These are phyloP conservation scores for Aradophagus sp. DNA, from an alignment of 1,140 invertebrate species.

Conservation along the genomic window DNA sequence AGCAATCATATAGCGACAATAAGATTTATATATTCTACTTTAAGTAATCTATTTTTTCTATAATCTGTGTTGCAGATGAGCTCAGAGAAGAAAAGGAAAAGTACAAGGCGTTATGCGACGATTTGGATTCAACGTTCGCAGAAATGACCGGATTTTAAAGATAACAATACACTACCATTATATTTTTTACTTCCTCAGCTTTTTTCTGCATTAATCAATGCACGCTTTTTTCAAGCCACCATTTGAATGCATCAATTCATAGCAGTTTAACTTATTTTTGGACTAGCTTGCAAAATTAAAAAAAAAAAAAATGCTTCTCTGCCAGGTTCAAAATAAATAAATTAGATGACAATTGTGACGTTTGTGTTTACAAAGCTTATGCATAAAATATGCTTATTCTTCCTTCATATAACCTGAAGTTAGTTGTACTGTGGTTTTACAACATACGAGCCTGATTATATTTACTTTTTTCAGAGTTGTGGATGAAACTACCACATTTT, in stretches of 20 bases:
- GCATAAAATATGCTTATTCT: too few relatives aligned
- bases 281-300: constrained; percentile 3
- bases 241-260: constrained; percentile 23
- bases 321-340: too few relatives aligned
- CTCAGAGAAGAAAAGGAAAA: constrained; percentile 82
- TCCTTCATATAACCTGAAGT: constrained; percentile 50
- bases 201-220: constrained; percentile 60
- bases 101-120: constrained; percentile 82
- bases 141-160: constrained; percentile 75
- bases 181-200: constrained; percentile 62
- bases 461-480: constrained; percentile 64
- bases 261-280: too few relatives aligned
- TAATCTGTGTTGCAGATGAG: constrained; percentile 77
- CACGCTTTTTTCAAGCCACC: constrained; percentile 22
- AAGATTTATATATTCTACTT: too few relatives aligned
- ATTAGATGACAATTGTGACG: too few relatives aligned
- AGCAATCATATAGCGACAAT: too few relatives aligned
- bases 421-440: constrained; percentile 21
- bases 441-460: constrained; percentile 24
- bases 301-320: constrained; percentile 8
- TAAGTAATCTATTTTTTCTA: too few relatives aligned
- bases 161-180: constrained; percentile 39
- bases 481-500: constrained; percentile 16
- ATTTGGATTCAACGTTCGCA: constrained; percentile 83
- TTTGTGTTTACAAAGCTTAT: too few relatives aligned